Base-by-base conservation (phyloP, 1,140 invertebrate genomes). In the Armadillidium nasatum region DNA sequence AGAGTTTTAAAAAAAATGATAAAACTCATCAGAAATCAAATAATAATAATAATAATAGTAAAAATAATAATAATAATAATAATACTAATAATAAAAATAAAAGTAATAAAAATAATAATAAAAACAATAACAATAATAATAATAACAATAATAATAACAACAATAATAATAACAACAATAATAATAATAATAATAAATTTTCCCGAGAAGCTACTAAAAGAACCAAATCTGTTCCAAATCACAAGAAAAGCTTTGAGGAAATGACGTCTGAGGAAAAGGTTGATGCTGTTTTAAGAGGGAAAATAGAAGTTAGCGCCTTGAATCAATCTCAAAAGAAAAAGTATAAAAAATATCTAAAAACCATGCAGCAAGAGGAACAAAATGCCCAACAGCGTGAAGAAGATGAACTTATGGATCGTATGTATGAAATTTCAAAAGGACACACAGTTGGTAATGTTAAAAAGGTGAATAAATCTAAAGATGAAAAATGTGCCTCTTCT, bases 321-420 rank as follows among this genome's bases (percentile, higher is more conserved):
- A 81, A 75, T 69, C 76, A 74, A 74, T 77, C 75, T 60, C 80
- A 81, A 73, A 78, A 77, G 71, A 81, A 78, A 46, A 81, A 78
- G 54, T 81, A 76, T 33, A 81, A 81, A 54, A 78, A 79, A 66
- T 76, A 70, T 46, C 76, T 76, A 72, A 79, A 76, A 44, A 72
- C 75, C 7, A 21, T 79, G 7, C 71, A 76, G 43, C 71, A 79
- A 21, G 75, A 79, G 54, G 71, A 75, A 73, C 76, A 77, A 72
- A 77, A 66, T 19, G 78, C 72, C 44, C 33, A 33, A 43, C 78
- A 79, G 44, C 72, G 76, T 22, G 80, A 81, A 46, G 80, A 81
- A 54, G 80, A 81, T 73, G 80, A 81, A 43, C 66, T 81, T 9
- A 81, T 81, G 80, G 80, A 81, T 73, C 80, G 78, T 66, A 75